Evolutionary conservation across 2,797 vertebrate genomes (phyloP).

Genomic region (Cetoscarus ocellatus): DNA sequence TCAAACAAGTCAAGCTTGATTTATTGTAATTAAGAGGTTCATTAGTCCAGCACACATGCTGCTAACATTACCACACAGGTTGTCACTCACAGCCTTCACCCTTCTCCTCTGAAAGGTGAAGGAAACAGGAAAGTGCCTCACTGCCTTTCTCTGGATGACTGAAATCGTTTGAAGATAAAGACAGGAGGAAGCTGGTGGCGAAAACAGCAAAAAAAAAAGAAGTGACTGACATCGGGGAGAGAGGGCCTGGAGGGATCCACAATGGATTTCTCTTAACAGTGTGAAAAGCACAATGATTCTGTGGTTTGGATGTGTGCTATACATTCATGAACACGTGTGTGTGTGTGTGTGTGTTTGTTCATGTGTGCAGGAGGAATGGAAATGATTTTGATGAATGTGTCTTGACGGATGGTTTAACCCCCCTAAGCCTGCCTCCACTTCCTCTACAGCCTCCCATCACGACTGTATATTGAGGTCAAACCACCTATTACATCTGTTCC

Average conservation of each 20-base stretch:
- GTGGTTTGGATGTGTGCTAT: slow-evolving; percentile 7
- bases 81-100: not conserved
- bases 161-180: slow-evolving; percentile 18
- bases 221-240: slow-evolving; percentile 5
- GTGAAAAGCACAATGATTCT: slow-evolving; percentile 1
- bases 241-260: not conserved
- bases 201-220: not conserved
- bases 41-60: not conserved
- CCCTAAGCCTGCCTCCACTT: slow-evolving; percentile 69
- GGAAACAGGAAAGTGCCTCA: slow-evolving; percentile 10
- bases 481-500: slow-evolving; percentile 72
- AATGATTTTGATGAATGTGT: slow-evolving; percentile 77
- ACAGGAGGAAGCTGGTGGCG: not conserved
- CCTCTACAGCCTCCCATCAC: slow-evolving; percentile 67
- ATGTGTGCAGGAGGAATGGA: slow-evolving; percentile 19
- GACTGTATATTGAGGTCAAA: slow-evolving; percentile 73
- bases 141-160: not conserved
- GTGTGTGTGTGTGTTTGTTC: slow-evolving; percentile 2
- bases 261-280: slow-evolving; percentile 22
- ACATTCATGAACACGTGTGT: slow-evolving; percentile 3
- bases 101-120: slow-evolving; percentile 9
- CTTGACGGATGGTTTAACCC: slow-evolving; percentile 76
- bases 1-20: slow-evolving; percentile 18
- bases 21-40: slow-evolving; percentile 7
- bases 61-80: not conserved